Percentiles rank a stretch among this genome's conserved stretches.
Conservation (phyloP, 2,888 invertebrate species). For the Myathropa florea region DNA sequence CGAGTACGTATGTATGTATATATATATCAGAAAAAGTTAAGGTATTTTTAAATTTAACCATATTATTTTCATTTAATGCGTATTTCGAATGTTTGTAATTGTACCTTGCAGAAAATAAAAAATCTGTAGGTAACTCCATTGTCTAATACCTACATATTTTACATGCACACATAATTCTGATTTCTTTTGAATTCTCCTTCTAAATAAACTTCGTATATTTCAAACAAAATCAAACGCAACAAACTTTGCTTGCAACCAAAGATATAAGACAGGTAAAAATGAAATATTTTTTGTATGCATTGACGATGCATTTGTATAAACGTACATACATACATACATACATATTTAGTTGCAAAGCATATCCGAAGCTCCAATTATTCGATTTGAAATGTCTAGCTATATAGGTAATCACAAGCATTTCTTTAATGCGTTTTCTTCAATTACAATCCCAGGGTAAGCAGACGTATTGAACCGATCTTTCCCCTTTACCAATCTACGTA, state of each 20-base stretch:
- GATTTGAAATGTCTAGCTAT: conserved; percentile 31
- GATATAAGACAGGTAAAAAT: conserved; percentile 16
- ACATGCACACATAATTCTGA: background rate
- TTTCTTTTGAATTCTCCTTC: background rate
- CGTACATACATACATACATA: too few species aligned
- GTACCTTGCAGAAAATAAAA: too few species aligned
- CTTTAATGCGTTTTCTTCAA: conserved; percentile 55
- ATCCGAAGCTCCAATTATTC: conserved; percentile 35
- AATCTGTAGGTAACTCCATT: background rate
- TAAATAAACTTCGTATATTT: background rate
- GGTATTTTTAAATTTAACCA: too few species aligned
- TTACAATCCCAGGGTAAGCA: conserved; percentile 33
- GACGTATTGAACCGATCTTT: conserved; percentile 33
- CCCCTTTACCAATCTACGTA: conserved; percentile 31
- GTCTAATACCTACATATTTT: background rate
- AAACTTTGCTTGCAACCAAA: background rate
- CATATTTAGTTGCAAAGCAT: conserved; percentile 9
- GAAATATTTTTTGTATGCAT: background rate
- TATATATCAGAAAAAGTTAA: too few species aligned
- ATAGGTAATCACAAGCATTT: conserved; percentile 3
- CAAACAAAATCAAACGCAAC: background rate
- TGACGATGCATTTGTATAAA: background rate
- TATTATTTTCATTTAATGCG: too few species aligned
- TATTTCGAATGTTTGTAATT: too few species aligned
- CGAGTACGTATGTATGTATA: too few species aligned